A percentile compares a stretch with the other conserved stretches of the same genome.
phyloP scores from a whole-genome alignment of 2,797 vertebrate genomes.

The Miichthys miiuy region DNA sequence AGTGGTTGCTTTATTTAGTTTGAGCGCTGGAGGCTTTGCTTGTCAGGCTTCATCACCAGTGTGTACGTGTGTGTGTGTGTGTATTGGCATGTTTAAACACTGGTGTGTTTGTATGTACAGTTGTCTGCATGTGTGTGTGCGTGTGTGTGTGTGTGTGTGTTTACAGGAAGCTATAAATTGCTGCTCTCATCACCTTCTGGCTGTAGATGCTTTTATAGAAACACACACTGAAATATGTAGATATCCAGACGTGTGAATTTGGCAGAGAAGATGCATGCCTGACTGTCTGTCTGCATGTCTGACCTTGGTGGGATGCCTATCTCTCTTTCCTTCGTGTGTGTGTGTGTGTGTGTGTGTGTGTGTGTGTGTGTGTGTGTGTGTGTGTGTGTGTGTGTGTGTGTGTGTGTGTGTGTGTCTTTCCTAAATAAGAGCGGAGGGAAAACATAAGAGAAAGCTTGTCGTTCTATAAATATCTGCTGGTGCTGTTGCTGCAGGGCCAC shows the following conservation, averaged over 20 bases:
- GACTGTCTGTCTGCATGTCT: slow-evolving; percentile 51
- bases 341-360: not conserved
- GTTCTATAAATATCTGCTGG: slow-evolving; percentile 68
- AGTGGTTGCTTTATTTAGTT: slow-evolving; percentile 32
- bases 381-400: slow-evolving; percentile 10
- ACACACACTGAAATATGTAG: slow-evolving; percentile 22
- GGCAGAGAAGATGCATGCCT: slow-evolving; percentile 39
- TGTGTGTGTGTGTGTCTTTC: slow-evolving; percentile 24
- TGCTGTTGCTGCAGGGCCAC: slow-evolving; percentile 7
- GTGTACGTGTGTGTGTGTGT: slow-evolving; percentile 14
- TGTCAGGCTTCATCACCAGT: slow-evolving; percentile 8
- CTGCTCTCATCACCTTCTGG: slow-evolving; percentile 54
- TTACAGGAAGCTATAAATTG: slow-evolving; percentile 66
- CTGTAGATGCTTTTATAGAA: slow-evolving; percentile 54
- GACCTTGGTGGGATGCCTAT: slow-evolving; percentile 57
- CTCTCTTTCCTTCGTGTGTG: not conserved
- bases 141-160: slow-evolving; percentile 32
- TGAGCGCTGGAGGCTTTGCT: slow-evolving; percentile 23
- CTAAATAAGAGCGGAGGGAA: slow-evolving; percentile 53
- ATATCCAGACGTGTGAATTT: slow-evolving; percentile 46
- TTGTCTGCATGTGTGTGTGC: slow-evolving; percentile 12
- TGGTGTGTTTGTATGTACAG: slow-evolving; percentile 19
- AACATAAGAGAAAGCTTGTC: slow-evolving; percentile 50
- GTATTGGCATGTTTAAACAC: slow-evolving; percentile 2
- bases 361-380: slow-evolving; percentile 8